Evolutionary conservation across 2,797 vertebrate genomes (phyloP), one percentile per base, ranked within the genome.

Genomic region (Loris lydekkerianus): DNA sequence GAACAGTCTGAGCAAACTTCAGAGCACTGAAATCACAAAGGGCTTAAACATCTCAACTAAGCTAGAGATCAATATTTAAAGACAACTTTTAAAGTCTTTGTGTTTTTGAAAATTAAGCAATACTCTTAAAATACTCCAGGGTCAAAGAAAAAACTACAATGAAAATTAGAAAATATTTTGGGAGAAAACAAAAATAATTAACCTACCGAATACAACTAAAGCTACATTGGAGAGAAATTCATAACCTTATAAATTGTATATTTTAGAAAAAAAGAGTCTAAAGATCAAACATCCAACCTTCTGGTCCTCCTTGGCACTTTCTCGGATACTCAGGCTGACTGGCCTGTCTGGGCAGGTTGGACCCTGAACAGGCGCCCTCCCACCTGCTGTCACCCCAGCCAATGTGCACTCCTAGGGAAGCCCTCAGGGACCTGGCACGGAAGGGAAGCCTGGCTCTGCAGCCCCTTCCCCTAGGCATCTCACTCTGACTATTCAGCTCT

Each of bases 121-220:
- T 14, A 46, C 25, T 49, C 37, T 90, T 87, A 67, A n/a, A 76
- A 65, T 49, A 69, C 87, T 2, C 46, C 4, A 21, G 14, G 46
- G 18, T 80, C 60, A 90, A 78, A 77, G 25, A 5, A 49, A 25
- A 82, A 77, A 10, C n/a, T 1, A 76, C 61, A 53, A 27, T 15
- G 60, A 75, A 91, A 81, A 58, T 56, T 23, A 34, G 14, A 78
- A 86, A 82, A 58, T 17, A 40, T 29, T 61, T 3, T 43, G 2
- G 75, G 85, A 13, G 2, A 77, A 91, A 88, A 58, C 53, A 61
- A 25, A 90, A 89, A 60, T 53, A 81, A n/a, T 65, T 88, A 81
- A 82, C 27, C 23, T 78, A 81, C 1, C 14, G 5, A 73, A 86
- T 8, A 89, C 10, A 83, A 20, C 46, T 75, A 91, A 73, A 46